Base-by-base conservation (phyloP, 2,888 invertebrate genomes). In the Archips xylosteana region DNA sequence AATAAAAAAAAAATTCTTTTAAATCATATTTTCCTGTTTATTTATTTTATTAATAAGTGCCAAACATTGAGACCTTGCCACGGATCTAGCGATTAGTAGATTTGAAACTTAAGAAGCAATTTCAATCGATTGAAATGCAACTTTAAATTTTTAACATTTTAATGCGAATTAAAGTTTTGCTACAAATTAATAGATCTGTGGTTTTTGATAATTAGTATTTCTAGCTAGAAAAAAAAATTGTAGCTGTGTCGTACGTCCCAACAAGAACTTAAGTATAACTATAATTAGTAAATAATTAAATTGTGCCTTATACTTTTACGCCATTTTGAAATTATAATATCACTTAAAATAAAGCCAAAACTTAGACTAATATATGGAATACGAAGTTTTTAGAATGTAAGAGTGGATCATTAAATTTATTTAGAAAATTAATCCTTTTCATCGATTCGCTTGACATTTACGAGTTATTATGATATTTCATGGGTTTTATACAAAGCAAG, bases 281-380 rank as follows among this genome's bases (percentile, higher is more conserved):
- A 89, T 87, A 82, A 87, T 89, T 88, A 92, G 89, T 87, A 81
- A 88, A 87, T 89, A 90, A 89, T 88, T 86, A 89, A 92, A 92
- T 87, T 86, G 94, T 94, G 94, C 94, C 94, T 94, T 94, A 94
- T 92, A 93, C 89, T 90, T 91, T 91, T 91, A 94, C 80, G 93
- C 94, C 93, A 92, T 92, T 93, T 91, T 90, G 89, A 90, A 85
- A 87, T 83, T 89, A 89, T 90, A 90, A 89, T 92, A 92, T 92
- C 89, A 92, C 85, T 85, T 89, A 88, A 87, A 87, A 83, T 88
- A 89, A 88, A 89, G 91, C 92, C 89, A 92, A 88, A 85, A 75
- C 76, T 59, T 76, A 82, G 79, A 79, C 81, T 86, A 87, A 87
- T 79, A 79, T 78, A 71, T 63, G 57, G 66, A 81, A 77, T 81